These are phyloP conservation scores for Chionis minor DNA, from an alignment of 2,113 vertebrate species.

Conservation along the genomic window DNA sequence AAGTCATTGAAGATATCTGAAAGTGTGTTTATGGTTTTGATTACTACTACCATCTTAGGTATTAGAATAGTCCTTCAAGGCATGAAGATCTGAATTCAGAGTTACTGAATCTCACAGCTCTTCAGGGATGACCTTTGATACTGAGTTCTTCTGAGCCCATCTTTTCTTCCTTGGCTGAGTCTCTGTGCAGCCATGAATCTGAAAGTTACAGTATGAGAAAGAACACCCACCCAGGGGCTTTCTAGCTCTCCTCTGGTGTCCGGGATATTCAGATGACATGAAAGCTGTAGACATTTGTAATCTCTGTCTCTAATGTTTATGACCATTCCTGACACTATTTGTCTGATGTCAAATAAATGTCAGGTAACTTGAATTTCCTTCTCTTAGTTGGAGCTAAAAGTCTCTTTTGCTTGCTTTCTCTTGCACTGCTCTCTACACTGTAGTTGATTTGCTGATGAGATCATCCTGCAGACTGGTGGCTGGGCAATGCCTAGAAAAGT, in stretches of 20 bases:
- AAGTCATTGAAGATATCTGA: not conserved
- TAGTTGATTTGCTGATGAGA: not conserved
- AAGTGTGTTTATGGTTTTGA: not conserved
- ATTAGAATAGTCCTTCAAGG: not conserved
- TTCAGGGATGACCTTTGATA: not conserved
- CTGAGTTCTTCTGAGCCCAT: not conserved
- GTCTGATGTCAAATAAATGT: not conserved
- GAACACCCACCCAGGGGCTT: not conserved
- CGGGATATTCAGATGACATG: not conserved
- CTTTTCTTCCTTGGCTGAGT: not conserved
- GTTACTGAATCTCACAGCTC: not conserved
- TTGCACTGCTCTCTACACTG: not conserved
- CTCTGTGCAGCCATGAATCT: not conserved
- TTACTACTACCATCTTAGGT: not conserved
- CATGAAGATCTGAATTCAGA: not conserved
- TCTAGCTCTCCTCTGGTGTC: not conserved
- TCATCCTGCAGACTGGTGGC: not conserved
- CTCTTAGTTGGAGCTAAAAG: not conserved
- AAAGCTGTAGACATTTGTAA: not conserved
- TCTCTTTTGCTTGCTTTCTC: not conserved
- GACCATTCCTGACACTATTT: not conserved
- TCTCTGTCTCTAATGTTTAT: not conserved
- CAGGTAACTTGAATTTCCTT: not conserved
- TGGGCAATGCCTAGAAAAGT: not conserved
- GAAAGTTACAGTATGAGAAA: not conserved